These are phyloP conservation scores for Notodonta dromedarius DNA, from an alignment of 2,888 invertebrate species.

Conservation along the genomic window DNA sequence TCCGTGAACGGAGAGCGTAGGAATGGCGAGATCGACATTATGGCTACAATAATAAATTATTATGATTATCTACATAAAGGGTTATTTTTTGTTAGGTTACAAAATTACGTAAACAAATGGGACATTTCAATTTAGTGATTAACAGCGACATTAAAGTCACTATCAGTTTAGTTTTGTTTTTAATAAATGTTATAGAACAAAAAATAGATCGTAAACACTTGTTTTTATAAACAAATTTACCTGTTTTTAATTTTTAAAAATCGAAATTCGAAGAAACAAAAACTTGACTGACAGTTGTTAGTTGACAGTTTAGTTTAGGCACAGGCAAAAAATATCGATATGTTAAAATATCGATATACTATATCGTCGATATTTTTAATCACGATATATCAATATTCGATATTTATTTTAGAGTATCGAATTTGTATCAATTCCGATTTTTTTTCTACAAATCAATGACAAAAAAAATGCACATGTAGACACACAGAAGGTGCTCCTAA, in stretches of 20 bases:
- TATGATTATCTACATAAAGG: background rate
- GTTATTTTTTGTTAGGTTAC: conserved; percentile 45
- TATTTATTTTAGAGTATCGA: no score
- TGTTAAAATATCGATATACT: no score
- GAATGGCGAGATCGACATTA: conserved; percentile 87
- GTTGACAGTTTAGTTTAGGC: no score
- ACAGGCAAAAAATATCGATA: no score
- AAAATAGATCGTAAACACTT: background rate
- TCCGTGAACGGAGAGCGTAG: conserved; percentile 89
- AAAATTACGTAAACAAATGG: conserved; percentile 68
- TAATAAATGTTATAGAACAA: background rate
- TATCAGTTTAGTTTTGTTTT: background rate
- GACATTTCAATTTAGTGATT: background rate
- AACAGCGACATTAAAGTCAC: background rate
- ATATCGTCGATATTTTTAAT: no score
- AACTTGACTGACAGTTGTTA: background rate
- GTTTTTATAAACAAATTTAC: background rate
- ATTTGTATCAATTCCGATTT: no score
- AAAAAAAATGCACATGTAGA: no score
- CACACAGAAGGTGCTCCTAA: no score
- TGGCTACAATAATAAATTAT: conserved; percentile 27
- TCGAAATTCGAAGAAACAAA: background rate
- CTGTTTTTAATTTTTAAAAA: background rate
- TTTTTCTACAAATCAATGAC: no score
- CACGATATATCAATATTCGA: no score